A percentile compares a stretch with the other conserved stretches of the same genome.
phyloP scores from a whole-genome alignment of 2,888 invertebrate genomes.

The Galeruca laticollis region DNA sequence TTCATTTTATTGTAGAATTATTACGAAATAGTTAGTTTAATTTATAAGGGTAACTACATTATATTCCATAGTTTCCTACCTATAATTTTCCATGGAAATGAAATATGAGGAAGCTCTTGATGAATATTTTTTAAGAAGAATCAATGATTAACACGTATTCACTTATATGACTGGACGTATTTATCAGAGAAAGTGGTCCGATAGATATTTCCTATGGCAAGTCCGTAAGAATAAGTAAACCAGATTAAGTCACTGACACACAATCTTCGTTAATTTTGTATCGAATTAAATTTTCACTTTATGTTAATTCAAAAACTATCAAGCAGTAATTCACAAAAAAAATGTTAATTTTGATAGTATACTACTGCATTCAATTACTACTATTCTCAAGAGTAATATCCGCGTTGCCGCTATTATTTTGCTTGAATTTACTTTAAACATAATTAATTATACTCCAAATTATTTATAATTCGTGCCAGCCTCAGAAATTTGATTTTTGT shows the following conservation, averaged over 20 bases:
- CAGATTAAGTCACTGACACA: constrained; percentile 16
- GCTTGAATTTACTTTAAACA: too few relatives aligned
- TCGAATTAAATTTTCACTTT: background rate
- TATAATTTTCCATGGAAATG: too few relatives aligned
- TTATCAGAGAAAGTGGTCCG: constrained; percentile 18
- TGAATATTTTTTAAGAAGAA: background rate
- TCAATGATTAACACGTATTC: background rate
- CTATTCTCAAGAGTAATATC: too few relatives aligned
- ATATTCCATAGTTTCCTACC: too few relatives aligned
- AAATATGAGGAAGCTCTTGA: background rate
- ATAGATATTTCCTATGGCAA: constrained; percentile 1
- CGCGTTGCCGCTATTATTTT: too few relatives aligned
- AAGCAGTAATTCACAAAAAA: background rate
- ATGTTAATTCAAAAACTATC: background rate
- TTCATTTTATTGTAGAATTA: too few relatives aligned
- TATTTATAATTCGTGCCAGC: too few relatives aligned
- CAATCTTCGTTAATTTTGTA: background rate
- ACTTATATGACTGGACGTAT: background rate
- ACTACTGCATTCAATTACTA: background rate
- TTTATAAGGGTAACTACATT: too few relatives aligned
- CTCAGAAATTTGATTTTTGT: too few relatives aligned
- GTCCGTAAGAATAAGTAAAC: constrained; percentile 16
- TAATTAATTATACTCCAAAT: too few relatives aligned
- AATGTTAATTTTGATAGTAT: background rate
- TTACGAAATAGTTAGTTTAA: too few relatives aligned